Evolutionary conservation across 2,888 invertebrate species (phyloP).

Genomic region (Hyposoter dolosus): DNA sequence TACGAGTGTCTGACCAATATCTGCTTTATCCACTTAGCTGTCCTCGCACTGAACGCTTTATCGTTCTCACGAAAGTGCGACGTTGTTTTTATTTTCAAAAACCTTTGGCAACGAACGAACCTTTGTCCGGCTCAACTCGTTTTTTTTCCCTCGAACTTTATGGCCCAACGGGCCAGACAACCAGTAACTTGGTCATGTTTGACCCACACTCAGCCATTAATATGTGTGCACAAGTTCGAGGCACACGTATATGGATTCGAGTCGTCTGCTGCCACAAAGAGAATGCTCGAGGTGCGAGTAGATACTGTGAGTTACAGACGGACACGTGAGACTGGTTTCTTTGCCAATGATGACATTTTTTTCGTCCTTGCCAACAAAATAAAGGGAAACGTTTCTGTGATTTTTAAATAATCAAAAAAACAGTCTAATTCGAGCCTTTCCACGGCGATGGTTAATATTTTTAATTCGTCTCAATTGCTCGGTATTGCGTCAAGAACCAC

Average conservation of each 20-base stretch:
- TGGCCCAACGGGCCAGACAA: slow-evolving; percentile 44
- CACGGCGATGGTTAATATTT: no score
- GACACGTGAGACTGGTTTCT: slow-evolving; percentile 79
- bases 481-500: no score
- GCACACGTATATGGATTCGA: background rate
- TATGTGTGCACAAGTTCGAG: slow-evolving; percentile 18
- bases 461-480: no score
- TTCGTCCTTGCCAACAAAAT: slow-evolving; percentile 47
- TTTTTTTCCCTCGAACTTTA: slow-evolving; percentile 51
- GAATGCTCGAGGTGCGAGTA: slow-evolving; percentile 46
- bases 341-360: slow-evolving; percentile 76
- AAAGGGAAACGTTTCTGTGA: slow-evolving; percentile 16
- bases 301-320: slow-evolving; percentile 59
- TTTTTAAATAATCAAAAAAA: background rate
- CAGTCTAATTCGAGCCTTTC: background rate
- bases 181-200: slow-evolving; percentile 48
- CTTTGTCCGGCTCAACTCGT: slow-evolving; percentile 46
- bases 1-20: slow-evolving; percentile 29
- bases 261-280: slow-evolving; percentile 33
- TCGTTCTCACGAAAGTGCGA: background rate
- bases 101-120: slow-evolving; percentile 1
- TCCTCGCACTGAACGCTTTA: background rate
- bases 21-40: background rate
- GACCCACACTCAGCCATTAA: slow-evolving; percentile 37
- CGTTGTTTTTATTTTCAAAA: background rate